Base-by-base conservation (phyloP, 1,140 invertebrate genomes). In the Rhizoglyphus robini region DNA sequence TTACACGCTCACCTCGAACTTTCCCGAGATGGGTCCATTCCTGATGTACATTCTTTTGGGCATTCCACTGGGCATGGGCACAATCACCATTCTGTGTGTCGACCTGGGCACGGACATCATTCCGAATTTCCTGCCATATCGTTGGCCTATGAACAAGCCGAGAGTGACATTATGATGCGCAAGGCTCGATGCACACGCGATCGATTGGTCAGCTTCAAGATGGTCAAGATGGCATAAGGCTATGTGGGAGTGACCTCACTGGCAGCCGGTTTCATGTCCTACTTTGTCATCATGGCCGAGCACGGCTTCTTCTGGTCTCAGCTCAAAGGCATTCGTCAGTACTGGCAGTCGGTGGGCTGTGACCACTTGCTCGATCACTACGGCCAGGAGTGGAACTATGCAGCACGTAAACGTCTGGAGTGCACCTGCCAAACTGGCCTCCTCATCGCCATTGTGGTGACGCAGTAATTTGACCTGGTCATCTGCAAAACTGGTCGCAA, bases 61-160 rank as follows among this genome's bases (percentile, higher is more conserved):
- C 75, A 92, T 98, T 76, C 95, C 95, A 65, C 81, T 98, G 71
- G 94, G 95, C 59, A 83, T 98, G 69, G 95, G 95, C 74, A 97
- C 94, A 64, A 92, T 98, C 68, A 98, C 95, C 71, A 98, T 98
- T 81, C 83, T 98, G 69, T 98, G 94, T 82, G 98, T 98, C 81
- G 95, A 98, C 84, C 83, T 98, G 76, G 95, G 95, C 85, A 98
- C 95, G 74, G 95, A 98, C 84, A 97, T 98, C 93, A 78, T 76
- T 81, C 90, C 90, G 79, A n/a, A n/a, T n/a, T n/a, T n/a, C n/a
- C n/a, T n/a, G 90, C 90, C 81, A 93, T 95, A 82, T 93, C 90
- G 77, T 83, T 93, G 82, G 90, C 90, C 80, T 95, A 95, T 81
- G 91, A 95, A 83, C 85, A 87, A 79, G 87, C 90, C 76, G 91